Evolutionary conservation across 2,113 vertebrate genomes (phyloP), one percentile per base, ranked within the genome.

Genomic region (Tupaia chinensis): DNA sequence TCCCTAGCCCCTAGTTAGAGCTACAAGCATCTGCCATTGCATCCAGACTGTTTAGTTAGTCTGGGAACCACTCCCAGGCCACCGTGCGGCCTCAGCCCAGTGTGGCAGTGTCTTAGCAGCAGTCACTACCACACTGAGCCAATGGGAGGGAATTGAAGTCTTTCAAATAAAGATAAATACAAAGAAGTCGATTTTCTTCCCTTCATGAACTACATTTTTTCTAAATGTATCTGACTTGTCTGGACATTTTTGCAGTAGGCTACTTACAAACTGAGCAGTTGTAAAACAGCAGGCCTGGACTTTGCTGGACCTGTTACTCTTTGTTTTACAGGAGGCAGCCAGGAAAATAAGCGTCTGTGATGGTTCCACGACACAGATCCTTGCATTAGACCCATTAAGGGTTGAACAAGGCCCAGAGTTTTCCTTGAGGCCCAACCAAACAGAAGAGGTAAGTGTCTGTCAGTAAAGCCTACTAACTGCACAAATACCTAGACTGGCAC

Each of bases 381-480:
- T 90, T 92, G 1, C 19, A 58, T 92, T 66, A 80, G 61, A 90
- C 84, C 70, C 86, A 25, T 89, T 86, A 79, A 96, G 17, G 34
- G 3, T 92, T 25, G 96, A 92, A 78, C 65, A 10, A 34, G 15
- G 60, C 87, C 89, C 87, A 79, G 96, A 86, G 14, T 34, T 27
- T 54, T 93, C 91, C 27, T 72, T 7, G 54, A 79, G 25, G 15
- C 68, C 34, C 87, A 87, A 14, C 82, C 95, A 23, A 63, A 68
- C 92, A 54, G 34, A 87, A 53, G 0, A 61, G 97, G 98, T 98
- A 90, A 98, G 98, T 97, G 78, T 89, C 56, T 25, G 15, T 13
- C 0, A 54, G 44, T 91, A 66, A 4, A 61, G 27, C 34, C 60
- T 34, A 54, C 58, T 60, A 56, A 54, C 58, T 60, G 54, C 84